Base-by-base conservation (phyloP, 2,797 vertebrate species). In the Trachurus trachurus region DNA sequence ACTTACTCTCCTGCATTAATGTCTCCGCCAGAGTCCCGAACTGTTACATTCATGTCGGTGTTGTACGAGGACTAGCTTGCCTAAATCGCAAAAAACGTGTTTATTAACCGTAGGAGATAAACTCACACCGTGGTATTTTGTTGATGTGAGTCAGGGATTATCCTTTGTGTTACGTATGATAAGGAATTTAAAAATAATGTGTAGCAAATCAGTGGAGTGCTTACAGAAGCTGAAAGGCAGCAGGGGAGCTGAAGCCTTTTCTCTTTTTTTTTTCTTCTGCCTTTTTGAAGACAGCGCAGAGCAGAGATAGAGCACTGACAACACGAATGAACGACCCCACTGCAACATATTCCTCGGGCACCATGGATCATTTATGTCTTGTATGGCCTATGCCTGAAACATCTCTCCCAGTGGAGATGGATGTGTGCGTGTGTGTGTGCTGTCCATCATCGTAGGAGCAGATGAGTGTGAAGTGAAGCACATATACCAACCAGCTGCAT, bases 381-480 rank as follows among this genome's bases (percentile, higher is more conserved):
- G 82, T 82, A 85, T 71, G 84, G 72, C 78, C 80, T 69, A 19
- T 62, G 84, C 80, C 82, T 85, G 76, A 69, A 89, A 85, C 90
- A 83, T 77, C 62, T 88, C 78, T 89, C 86, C 83, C 82, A 1
- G 52, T 71, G 78, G 89, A 90, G 82, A 83, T 67, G 54, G 80
- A 66, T 71, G 71, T 61, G 79, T 67, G 85, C 42, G 75, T 75
- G 73, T 80, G 81, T 54, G 74, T 15, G 37, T 22, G 42, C 83
- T 88, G 87, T 91, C 89, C 79, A 75, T 91, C 92, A 92, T 84
- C 62, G 42, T 29, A 68, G 71, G 72, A 83, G 74, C 80, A 84
- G 86, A 90, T 88, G 86, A 91, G 87, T 88, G 87, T 92, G 88
- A 91, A 91, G 84, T 77, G 69, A 84, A 78, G 82, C 82, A 65